phyloP scores from a whole-genome alignment of 2,888 invertebrate genomes.

The Andrena dorsata region DNA sequence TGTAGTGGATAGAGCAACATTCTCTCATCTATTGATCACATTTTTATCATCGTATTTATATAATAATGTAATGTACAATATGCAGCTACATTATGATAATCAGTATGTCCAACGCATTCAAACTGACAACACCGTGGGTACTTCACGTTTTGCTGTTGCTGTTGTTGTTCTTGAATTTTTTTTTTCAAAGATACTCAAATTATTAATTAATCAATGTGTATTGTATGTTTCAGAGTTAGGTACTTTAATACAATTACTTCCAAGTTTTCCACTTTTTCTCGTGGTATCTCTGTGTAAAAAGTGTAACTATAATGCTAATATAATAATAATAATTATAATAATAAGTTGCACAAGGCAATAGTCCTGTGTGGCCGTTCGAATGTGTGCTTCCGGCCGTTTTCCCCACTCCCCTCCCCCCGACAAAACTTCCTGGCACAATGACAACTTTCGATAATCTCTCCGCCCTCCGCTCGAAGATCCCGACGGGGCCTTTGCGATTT shows the following conservation, averaged over 20 bases:
- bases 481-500: slow-evolving; percentile 60
- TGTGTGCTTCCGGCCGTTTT: slow-evolving; percentile 73
- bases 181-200: slow-evolving; percentile 73
- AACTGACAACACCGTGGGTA: slow-evolving; percentile 79
- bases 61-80: slow-evolving; percentile 83
- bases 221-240: slow-evolving; percentile 80
- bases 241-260: slow-evolving; percentile 81
- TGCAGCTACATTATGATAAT: slow-evolving; percentile 82
- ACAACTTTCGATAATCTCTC: slow-evolving; percentile 69
- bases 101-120: slow-evolving; percentile 80
- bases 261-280: slow-evolving; percentile 77
- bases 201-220: slow-evolving; percentile 74
- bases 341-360: slow-evolving; percentile 83
- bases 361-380: slow-evolving; percentile 79
- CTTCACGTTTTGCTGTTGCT: slow-evolving; percentile 59
- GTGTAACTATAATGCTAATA: slow-evolving; percentile 83
- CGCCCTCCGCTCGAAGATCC: slow-evolving; percentile 71
- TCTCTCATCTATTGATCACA: slow-evolving; percentile 80
- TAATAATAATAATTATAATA: slow-evolving; percentile 81
- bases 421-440: slow-evolving; percentile 70
- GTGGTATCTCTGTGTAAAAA: slow-evolving; percentile 83
- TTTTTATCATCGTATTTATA: slow-evolving; percentile 80
- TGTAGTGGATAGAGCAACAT: slow-evolving; percentile 79
- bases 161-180: slow-evolving; percentile 56
- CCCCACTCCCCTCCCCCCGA: slow-evolving; percentile 70